Base-by-base conservation (phyloP, 2,113 vertebrate genomes). In the Callionymus lyra region DNA sequence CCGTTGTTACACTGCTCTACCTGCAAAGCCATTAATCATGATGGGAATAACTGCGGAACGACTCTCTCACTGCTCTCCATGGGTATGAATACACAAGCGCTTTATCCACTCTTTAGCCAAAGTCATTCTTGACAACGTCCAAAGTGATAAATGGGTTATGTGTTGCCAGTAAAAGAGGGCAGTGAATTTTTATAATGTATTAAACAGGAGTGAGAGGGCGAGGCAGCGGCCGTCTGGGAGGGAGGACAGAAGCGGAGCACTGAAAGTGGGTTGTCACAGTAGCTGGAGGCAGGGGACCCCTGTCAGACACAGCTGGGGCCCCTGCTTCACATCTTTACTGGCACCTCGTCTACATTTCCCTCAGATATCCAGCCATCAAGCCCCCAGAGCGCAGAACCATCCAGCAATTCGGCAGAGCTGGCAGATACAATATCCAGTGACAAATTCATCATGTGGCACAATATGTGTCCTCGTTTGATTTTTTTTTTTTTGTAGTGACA, bases 61-160 rank as follows among this genome's bases (percentile, higher is more conserved):
- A 67, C 49, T 47, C 43, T 55, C 33, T n/a, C 37, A 16, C 32
- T 27, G 13, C 46, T 41, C 52, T 58, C 46, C 43, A 50, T 41
- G 27, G 52, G 64, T 60, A 38, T 65, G 63, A 67, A 70, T 64
- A 66, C 57, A 63, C 66, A 72, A 63, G 60, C 39, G 71, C 69
- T 71, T 73, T 53, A 69, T 65, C 71, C 51, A 56, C 72, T 80
- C 61, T 80, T 83, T 76, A 81, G 62, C 71, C 64, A 65, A 57
- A 75, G 76, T 81, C 60, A 78, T 74, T 77, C 77, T 64, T 65
- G 65, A 53, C 56, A 65, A 50, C 82, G 72, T 81, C 76, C 75
- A 61, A 69, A 55, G 73, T 83, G 75, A 82, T 83, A 63, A 84
- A 83, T 81, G 66, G 67, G 53, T 61, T 58, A 59, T 68, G 71